phyloP scores from a whole-genome alignment of 1,140 invertebrate species.

The Uloborus diversus region DNA sequence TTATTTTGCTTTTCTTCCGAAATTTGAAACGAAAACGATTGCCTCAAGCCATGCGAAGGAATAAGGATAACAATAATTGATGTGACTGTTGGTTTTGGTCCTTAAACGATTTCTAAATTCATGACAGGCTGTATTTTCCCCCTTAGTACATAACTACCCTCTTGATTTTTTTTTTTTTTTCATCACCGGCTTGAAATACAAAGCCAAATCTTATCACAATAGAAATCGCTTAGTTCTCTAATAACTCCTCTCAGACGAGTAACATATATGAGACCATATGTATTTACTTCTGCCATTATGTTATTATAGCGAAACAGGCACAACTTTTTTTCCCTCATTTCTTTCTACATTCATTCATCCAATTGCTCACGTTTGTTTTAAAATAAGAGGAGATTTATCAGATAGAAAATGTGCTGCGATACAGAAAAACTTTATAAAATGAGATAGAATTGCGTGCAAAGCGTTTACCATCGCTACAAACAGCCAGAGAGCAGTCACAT shows the following conservation, averaged over 20 bases:
- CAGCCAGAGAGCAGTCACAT: constrained; percentile 18
- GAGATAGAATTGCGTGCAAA: constrained; percentile 24
- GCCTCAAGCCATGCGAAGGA: neutral
- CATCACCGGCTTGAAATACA: constrained; percentile 13
- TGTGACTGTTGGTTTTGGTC: constrained; percentile 37
- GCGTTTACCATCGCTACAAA: neutral
- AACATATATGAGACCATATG: constrained; percentile 13
- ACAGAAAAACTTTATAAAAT: constrained; percentile 29
- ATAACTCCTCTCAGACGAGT: constrained; percentile 43
- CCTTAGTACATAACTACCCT: neutral
- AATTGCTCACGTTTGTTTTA: neutral
- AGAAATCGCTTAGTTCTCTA: constrained; percentile 23
- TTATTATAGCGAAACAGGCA: constrained; percentile 23
- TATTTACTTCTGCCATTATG: constrained; percentile 24
- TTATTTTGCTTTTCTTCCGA: constrained; percentile 3
- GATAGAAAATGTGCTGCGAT: constrained; percentile 13
- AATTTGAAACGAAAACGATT: constrained; percentile 12
- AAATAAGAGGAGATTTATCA: constrained; percentile 22
- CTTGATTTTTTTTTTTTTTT: neutral
- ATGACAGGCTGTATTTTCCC: constrained; percentile 12
- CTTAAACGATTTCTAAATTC: constrained; percentile 42
- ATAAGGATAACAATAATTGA: constrained; percentile 26
- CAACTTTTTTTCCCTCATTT: constrained; percentile 19
- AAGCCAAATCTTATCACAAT: constrained; percentile 23
- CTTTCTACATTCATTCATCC: neutral